phyloP scores from a whole-genome alignment of 2,113 vertebrate genomes.

The Xiphophorus couchianus region DNA sequence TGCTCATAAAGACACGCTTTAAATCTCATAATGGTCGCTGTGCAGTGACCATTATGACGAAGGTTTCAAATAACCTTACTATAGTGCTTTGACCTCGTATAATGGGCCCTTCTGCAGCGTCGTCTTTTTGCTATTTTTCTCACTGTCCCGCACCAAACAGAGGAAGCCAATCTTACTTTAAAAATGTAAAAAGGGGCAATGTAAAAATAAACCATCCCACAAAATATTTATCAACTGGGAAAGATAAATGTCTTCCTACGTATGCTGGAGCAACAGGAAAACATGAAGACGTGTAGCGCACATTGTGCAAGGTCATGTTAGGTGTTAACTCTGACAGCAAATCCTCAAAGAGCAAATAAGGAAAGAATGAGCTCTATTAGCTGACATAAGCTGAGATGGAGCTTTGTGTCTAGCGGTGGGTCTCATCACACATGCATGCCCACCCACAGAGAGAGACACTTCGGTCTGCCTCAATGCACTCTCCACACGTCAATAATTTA shows the following conservation, averaged over 20 bases:
- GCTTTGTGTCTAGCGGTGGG: slow-evolving; percentile 47
- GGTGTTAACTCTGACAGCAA: slow-evolving; percentile 8
- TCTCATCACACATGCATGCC: slow-evolving; percentile 60
- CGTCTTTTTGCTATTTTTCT: slow-evolving; percentile 8
- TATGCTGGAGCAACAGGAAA: neutral
- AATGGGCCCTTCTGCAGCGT: neutral
- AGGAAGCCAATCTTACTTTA: slow-evolving; percentile 7
- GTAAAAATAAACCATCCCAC: slow-evolving; percentile 45
- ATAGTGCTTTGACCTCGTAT: neutral
- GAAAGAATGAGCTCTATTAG: slow-evolving; percentile 43
- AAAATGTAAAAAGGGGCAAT: slow-evolving; percentile 23
- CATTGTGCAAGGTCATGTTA: neutral
- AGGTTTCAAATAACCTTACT: neutral
- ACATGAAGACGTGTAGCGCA: neutral
- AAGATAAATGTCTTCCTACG: slow-evolving; percentile 19
- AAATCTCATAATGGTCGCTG: neutral
- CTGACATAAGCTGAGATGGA: slow-evolving; percentile 24
- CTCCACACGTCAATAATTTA: slow-evolving; percentile 79
- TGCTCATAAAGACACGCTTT: neutral
- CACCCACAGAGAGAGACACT: slow-evolving; percentile 41
- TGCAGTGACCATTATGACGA: no score
- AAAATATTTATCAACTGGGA: slow-evolving; percentile 30
- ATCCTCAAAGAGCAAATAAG: slow-evolving; percentile 22
- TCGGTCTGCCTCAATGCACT: slow-evolving; percentile 69
- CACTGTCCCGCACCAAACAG: neutral